Percentiles rank a stretch among this genome's conserved stretches.
phyloP scores from a whole-genome alignment of 2,888 invertebrate species.

The Ethmia dodecea region DNA sequence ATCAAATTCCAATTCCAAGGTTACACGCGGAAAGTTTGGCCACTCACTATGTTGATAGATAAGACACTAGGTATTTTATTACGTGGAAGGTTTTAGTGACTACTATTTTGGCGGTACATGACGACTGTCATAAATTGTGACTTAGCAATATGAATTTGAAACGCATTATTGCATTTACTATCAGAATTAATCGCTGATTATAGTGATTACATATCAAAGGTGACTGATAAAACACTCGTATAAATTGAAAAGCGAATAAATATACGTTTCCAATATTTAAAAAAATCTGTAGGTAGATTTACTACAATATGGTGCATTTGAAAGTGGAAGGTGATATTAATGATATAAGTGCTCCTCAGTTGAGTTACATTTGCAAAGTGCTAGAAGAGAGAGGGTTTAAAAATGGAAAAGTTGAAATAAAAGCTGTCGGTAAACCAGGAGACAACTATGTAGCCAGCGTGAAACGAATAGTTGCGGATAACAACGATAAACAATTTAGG shows the following conservation, averaged over 20 bases:
- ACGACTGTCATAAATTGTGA: no score
- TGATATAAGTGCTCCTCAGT: conserved; percentile 26
- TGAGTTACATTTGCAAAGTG: conserved; percentile 30
- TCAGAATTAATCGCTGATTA: no score
- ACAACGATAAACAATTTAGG: conserved; percentile 25
- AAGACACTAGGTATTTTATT: no score
- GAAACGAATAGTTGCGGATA: conserved; percentile 27
- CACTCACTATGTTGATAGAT: no score
- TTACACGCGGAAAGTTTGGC: no score
- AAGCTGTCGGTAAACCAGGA: conserved; percentile 29
- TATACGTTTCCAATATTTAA: not conserved
- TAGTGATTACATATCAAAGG: no score
- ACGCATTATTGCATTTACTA: no score
- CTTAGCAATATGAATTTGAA: no score
- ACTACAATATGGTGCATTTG: conserved; percentile 15
- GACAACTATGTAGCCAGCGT: conserved; percentile 34
- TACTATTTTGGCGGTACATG: no score
- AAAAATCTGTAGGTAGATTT: not conserved
- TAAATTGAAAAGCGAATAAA: not conserved
- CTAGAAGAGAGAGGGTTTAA: conserved; percentile 30
- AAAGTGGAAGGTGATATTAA: conserved; percentile 30
- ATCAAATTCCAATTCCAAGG: no score
- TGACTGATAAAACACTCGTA: no score
- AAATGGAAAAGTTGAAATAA: conserved; percentile 25
- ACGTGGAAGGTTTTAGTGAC: no score